Percentiles rank a stretch among this genome's conserved stretches.
Evolutionary conservation across 2,797 vertebrate species (phyloP).

Genomic region (Helicolenus hilgendorfi): DNA sequence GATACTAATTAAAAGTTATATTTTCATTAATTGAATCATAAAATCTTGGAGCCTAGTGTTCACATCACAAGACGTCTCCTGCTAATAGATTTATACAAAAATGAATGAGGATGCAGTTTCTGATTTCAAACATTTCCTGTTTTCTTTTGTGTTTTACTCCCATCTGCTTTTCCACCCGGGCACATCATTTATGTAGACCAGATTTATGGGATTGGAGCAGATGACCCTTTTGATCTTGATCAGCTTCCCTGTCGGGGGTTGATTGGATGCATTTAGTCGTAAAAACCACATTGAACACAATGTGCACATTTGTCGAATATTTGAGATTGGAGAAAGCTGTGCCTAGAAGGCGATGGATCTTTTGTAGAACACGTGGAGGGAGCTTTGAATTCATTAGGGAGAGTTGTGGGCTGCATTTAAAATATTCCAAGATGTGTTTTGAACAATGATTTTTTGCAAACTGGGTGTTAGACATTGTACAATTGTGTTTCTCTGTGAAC

Average conservation of each 20-base stretch:
- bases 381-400: slow-evolving; percentile 13
- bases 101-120: background rate
- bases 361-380: background rate
- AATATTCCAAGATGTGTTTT: slow-evolving; percentile 19
- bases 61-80: background rate
- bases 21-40: background rate
- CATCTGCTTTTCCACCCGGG: slow-evolving; percentile 18
- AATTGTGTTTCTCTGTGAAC: background rate
- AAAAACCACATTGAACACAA: slow-evolving; percentile 26
- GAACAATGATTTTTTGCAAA: background rate
- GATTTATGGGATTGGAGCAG: slow-evolving; percentile 27
- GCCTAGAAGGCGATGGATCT: background rate
- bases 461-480: background rate
- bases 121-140: slow-evolving; percentile 7
- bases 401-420: background rate
- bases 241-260: background rate
- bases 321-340: background rate
- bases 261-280: slow-evolving; percentile 17
- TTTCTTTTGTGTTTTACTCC: slow-evolving; percentile 10
- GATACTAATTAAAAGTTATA: background rate
- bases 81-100: background rate
- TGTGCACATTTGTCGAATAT: slow-evolving; percentile 14
- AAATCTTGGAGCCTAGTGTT: background rate
- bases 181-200: background rate
- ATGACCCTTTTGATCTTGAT: slow-evolving; percentile 50